A percentile compares a stretch with the other conserved stretches of the same genome.
Conservation (phyloP, 2,888 invertebrate genomes). For the Nesidiocoris tenuis region DNA sequence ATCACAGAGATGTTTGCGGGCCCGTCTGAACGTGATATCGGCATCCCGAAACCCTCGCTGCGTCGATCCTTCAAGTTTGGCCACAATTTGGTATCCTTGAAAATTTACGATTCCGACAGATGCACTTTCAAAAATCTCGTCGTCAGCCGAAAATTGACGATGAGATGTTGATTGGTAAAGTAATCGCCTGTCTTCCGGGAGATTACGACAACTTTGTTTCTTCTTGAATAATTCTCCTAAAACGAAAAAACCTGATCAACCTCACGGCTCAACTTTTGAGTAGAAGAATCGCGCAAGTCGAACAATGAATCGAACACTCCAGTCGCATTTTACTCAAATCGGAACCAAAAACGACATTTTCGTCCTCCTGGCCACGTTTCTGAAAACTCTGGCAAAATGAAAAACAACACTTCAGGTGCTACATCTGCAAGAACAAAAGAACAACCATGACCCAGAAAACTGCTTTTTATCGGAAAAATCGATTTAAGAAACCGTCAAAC, state of each 20-base stretch:
- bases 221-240: not conserved
- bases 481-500: not conserved
- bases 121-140: too few relatives aligned
- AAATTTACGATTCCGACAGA: too few relatives aligned
- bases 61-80: too few relatives aligned
- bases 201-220: not conserved
- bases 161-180: conserved; percentile 4
- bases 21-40: too few relatives aligned
- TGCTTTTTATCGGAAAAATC: conserved; percentile 1
- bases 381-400: not conserved
- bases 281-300: not conserved
- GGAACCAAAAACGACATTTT: not conserved
- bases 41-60: too few relatives aligned
- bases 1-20: too few relatives aligned
- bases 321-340: not conserved
- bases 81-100: too few relatives aligned
- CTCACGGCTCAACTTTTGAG: not conserved
- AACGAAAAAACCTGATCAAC: not conserved
- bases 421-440: conserved; percentile 25
- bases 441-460: too few relatives aligned
- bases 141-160: not conserved
- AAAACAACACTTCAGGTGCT: not conserved
- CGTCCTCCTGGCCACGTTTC: too few relatives aligned
- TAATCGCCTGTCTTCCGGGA: not conserved
- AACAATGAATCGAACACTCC: too few relatives aligned